phyloP scores from a whole-genome alignment of 2,888 invertebrate species.

The Tyria jacobaeae region DNA sequence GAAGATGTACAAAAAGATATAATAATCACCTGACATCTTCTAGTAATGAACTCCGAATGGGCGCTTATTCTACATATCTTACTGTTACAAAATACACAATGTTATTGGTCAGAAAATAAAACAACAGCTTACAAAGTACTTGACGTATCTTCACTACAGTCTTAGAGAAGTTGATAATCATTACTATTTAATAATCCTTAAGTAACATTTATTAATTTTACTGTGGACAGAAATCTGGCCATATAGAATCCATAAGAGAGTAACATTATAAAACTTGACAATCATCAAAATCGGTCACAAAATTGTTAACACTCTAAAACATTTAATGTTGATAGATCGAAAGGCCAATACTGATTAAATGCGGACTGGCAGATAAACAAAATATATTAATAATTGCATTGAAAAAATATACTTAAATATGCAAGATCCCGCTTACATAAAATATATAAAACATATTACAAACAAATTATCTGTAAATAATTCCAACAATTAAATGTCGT shows the following conservation, averaged over 20 bases:
- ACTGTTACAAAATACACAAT: slow-evolving; percentile 71
- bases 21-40: slow-evolving; percentile 69
- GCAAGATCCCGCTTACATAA: slow-evolving; percentile 75
- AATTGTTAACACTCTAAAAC: slow-evolving; percentile 40
- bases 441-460: slow-evolving; percentile 30
- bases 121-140: slow-evolving; percentile 69
- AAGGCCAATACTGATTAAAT: slow-evolving; percentile 63
- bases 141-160: slow-evolving; percentile 74
- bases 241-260: slow-evolving; percentile 35
- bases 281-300: slow-evolving; percentile 36
- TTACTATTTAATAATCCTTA: slow-evolving; percentile 43
- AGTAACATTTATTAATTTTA: slow-evolving; percentile 47
- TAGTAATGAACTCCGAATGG: slow-evolving; percentile 74
- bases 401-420: slow-evolving; percentile 61
- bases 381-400: slow-evolving; percentile 63
- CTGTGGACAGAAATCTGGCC: slow-evolving; percentile 52
- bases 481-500: slow-evolving; percentile 45
- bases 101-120: slow-evolving; percentile 84
- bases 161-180: slow-evolving; percentile 68
- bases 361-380: slow-evolving; percentile 74
- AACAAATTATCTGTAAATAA: slow-evolving; percentile 42
- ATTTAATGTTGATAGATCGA: slow-evolving; percentile 41
- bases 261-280: slow-evolving; percentile 39
- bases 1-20: slow-evolving; percentile 77
- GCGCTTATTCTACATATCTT: slow-evolving; percentile 77